Evolutionary conservation across 2,113 vertebrate genomes (phyloP), one percentile per base, ranked within the genome.

Genomic region (Casuarius casuarius): DNA sequence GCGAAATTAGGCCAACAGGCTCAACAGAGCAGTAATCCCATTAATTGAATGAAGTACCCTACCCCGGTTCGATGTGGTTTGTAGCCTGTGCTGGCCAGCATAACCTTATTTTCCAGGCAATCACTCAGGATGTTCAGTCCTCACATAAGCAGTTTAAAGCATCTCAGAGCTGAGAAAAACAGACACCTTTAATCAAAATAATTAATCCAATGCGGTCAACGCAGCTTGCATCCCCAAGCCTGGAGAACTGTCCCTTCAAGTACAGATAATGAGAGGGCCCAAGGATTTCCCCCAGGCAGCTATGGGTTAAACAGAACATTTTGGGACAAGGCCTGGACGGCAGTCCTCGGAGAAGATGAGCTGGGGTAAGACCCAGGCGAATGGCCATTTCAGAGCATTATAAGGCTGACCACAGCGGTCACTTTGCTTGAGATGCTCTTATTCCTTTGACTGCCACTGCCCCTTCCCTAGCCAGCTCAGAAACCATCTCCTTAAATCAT

Each of bases 131-230:
- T 33, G 52, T 5, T 73, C 84, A 66, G 83, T 44, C 19, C 1
- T 40, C 52, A 63, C 58, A 26, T 82, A 94, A 96, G 89, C 81
- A 74, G 87, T 76, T 95, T 89, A 94, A 80, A 87, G 49, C 62
- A 56, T 31, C 58, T 62, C 52, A 10, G 35, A 78, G 59, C 49
- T 38, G 61, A 77, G 82, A 21, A 48, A 38, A 90, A 81, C 76
- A 96, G 85, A 96, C 42, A 90, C 49, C n/a, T 76, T 73, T 67
- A 73, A 96, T 72, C 66, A 38, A 81, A 26, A 29, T 40, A 73
- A 49, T 12, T 93, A 92, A 94, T 54, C 71, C 62, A 76, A 49
- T 3, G 1, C 2, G 0, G 44, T 74, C 42, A 2, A 2, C 5
- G 35, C 56, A 17, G 58, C 35, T 77, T 7, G 15, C 10, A 42